phyloP scores from a whole-genome alignment of 2,113 vertebrate genomes.

The Upupa epops region DNA sequence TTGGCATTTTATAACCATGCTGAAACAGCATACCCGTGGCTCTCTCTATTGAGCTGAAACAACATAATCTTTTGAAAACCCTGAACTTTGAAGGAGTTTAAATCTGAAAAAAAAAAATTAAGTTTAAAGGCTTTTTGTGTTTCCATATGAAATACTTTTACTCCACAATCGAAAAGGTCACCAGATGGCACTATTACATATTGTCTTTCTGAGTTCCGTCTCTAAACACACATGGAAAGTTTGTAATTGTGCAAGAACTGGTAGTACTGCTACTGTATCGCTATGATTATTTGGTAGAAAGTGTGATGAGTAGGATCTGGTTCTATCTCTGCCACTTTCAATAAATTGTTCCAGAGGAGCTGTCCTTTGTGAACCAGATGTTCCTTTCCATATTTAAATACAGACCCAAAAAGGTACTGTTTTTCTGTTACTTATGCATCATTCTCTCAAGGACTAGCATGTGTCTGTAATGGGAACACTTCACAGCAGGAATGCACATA shows the following conservation, averaged over 20 bases:
- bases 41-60: neutral
- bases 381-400: neutral
- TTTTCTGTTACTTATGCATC: neutral
- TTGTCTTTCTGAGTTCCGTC: neutral
- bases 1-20: neutral
- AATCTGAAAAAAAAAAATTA: neutral
- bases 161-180: neutral
- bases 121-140: neutral
- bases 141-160: neutral
- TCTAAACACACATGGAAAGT: neutral
- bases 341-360: neutral
- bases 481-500: neutral
- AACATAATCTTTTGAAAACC: neutral
- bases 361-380: neutral
- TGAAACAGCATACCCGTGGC: neutral
- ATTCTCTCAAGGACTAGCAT: neutral
- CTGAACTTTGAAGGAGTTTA: neutral
- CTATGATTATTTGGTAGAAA: neutral
- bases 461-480: conserved; percentile 19
- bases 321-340: neutral
- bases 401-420: neutral
- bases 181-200: conserved; percentile 55
- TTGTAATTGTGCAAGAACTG: neutral
- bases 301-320: neutral
- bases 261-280: neutral